Conservation (phyloP, 2,888 invertebrate genomes). For the Spilarctia lutea region DNA sequence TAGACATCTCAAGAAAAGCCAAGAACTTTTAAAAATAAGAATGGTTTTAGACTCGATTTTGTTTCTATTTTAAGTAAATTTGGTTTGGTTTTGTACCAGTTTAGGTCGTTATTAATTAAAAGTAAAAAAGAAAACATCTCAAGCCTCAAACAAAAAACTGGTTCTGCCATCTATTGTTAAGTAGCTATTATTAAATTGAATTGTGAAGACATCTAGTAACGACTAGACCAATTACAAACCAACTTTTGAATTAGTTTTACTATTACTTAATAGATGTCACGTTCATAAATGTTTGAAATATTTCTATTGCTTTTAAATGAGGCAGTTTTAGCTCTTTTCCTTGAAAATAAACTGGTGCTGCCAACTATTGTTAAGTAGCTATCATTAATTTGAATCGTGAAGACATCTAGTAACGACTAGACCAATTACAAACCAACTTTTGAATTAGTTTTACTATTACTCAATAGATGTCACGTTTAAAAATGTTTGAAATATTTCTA, state of each 20-base stretch:
- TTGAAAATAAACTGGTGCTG: conserved; percentile 9
- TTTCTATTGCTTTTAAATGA: not conserved
- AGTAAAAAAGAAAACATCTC: too few relatives aligned
- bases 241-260: not conserved
- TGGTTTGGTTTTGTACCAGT: too few relatives aligned
- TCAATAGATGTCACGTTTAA: not conserved
- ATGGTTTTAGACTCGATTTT: too few relatives aligned
- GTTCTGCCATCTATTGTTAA: conserved; percentile 34
- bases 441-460: not conserved
- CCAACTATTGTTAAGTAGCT: conserved; percentile 36
- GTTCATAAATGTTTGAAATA: not conserved
- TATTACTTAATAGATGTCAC: not conserved
- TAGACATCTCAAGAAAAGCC: too few relatives aligned
- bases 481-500: not conserved
- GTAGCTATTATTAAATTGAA: conserved; percentile 9
- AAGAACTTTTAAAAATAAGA: too few relatives aligned
- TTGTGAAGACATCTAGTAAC: conserved; percentile 24
- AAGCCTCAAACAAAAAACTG: not conserved
- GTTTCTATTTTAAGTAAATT: too few relatives aligned
- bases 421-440: not conserved
- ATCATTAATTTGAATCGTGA: not conserved
- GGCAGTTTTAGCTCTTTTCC: too few relatives aligned
- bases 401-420: conserved; percentile 27
- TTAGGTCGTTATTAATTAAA: too few relatives aligned
- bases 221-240: not conserved